Percentiles rank a stretch among this genome's conserved stretches.
Evolutionary conservation across 1,140 invertebrate genomes (phyloP).

Genomic region (Cardiocondyla obscurior): DNA sequence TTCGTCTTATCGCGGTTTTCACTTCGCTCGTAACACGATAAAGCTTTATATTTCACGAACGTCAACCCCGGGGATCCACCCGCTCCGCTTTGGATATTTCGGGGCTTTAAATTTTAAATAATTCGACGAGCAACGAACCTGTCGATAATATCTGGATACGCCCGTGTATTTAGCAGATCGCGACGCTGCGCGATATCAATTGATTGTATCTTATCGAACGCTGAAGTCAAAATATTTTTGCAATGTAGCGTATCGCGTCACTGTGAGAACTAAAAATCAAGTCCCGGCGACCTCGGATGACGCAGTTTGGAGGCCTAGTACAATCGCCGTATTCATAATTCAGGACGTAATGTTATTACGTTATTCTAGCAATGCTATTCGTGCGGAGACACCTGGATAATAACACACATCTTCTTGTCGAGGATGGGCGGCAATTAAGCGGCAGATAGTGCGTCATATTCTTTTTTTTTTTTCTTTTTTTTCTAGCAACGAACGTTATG

Average conservation of each 20-base stretch:
- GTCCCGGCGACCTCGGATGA: neutral
- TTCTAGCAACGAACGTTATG: neutral
- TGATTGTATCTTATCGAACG: neutral
- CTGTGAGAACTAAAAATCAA: neutral
- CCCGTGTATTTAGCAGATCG: neutral
- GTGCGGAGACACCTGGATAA: neutral
- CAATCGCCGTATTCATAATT: neutral
- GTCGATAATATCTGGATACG: neutral
- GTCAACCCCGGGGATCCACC: neutral
- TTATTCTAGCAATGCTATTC: conserved; percentile 22
- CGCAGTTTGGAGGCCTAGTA: neutral
- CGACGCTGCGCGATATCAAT: neutral
- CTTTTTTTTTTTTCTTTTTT: neutral
- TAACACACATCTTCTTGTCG: conserved; percentile 11
- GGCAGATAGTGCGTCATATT: neutral
- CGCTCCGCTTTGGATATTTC: neutral
- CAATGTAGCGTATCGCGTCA: neutral
- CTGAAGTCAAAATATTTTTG: neutral
- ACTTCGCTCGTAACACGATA: conserved; percentile 43
- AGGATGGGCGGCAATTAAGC: neutral
- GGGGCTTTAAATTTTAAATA: neutral
- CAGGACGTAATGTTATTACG: neutral
- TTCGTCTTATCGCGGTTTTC: conserved; percentile 47
- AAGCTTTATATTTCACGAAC: neutral
- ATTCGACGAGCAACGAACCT: no score